Evolutionary conservation across 2,797 vertebrate species (phyloP), one percentile per base, ranked within the genome.

Genomic region (Aviceda leuphotes): DNA sequence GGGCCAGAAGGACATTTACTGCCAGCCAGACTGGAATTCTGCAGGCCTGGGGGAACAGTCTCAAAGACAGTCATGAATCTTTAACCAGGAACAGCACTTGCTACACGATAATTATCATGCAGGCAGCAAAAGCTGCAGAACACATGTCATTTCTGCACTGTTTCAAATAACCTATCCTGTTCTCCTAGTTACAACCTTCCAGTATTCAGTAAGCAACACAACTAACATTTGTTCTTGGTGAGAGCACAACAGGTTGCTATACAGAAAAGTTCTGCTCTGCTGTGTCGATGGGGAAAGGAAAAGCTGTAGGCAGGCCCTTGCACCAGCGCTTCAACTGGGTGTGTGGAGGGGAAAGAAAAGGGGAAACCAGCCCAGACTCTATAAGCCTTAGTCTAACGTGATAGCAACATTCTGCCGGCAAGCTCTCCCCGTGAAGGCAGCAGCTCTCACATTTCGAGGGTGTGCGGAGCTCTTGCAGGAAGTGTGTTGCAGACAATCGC

Each of bases 81-180:
- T 96, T 96, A 96, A 97, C 88, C 83, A 94, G 90, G 88, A 97
- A 95, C 94, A 95, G 93, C 83, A 50, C 74, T 96, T 70, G 88
- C 94, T 89, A 95, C 90, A 90, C 83, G 81, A 56, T 89, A 93
- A 96, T 96, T 93, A 94, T 49, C 71, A 93, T 94, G 90, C 83
- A 93, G 87, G 81, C 88, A 94, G 94, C 83, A 88, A 94, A 96
- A 87, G 74, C 81, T 92, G 93, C 87, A 87, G 78, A 95, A 92
- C 88, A 94, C 86, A 67, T 93, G 86, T 97, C 9, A 67, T 82
- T 92, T 96, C 44, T 91, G 95, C 87, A 61, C 90, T 73, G 56
- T 80, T 95, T 87, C 84, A 93, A 83, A 95, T 71, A 94, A 92
- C 74, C 63, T 90, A 33, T 35, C 54, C 83, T 84, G 67, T 82